Percentiles rank a stretch among this genome's conserved stretches.
Conservation (phyloP, 2,113 vertebrate genomes). For the Poeciliopsis turrubarensis region DNA sequence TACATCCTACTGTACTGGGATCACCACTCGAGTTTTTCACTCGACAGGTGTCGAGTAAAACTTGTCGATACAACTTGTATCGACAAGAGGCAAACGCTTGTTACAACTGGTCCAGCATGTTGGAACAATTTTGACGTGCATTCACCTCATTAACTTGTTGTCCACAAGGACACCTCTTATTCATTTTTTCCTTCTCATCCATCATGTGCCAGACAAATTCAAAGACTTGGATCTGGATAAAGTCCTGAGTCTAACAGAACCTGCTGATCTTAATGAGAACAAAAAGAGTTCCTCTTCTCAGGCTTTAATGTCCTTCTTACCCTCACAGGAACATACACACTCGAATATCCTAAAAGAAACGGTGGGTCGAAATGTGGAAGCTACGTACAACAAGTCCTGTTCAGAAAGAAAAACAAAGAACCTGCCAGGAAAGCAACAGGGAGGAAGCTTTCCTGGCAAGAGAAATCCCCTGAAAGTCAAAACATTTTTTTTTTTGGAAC, state of each 20-base stretch:
- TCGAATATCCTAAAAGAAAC: conserved; percentile 16
- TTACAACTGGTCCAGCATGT: background rate
- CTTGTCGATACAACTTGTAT: too few species aligned
- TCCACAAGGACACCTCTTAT: background rate
- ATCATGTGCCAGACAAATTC: background rate
- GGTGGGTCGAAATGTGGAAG: conserved; percentile 8
- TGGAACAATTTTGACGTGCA: too few species aligned
- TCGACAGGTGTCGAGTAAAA: too few species aligned
- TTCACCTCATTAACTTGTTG: background rate
- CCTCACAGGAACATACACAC: background rate
- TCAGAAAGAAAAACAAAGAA: conserved; percentile 1
- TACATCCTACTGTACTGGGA: too few species aligned
- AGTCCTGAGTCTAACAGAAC: background rate
- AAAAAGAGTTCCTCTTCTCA: background rate
- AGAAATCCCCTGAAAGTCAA: background rate
- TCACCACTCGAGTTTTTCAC: too few species aligned
- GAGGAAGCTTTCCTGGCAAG: background rate
- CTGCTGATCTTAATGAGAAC: background rate
- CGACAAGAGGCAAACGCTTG: conserved; percentile 3
- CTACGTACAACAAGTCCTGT: conserved; percentile 12
- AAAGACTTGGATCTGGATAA: background rate
- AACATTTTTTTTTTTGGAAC: background rate
- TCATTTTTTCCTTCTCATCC: conserved; percentile 2
- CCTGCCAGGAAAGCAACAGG: background rate
- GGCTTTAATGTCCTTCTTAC: conserved; percentile 15